phyloP scores from a whole-genome alignment of 2,888 invertebrate species.

The Scaptomyza reducta region DNA sequence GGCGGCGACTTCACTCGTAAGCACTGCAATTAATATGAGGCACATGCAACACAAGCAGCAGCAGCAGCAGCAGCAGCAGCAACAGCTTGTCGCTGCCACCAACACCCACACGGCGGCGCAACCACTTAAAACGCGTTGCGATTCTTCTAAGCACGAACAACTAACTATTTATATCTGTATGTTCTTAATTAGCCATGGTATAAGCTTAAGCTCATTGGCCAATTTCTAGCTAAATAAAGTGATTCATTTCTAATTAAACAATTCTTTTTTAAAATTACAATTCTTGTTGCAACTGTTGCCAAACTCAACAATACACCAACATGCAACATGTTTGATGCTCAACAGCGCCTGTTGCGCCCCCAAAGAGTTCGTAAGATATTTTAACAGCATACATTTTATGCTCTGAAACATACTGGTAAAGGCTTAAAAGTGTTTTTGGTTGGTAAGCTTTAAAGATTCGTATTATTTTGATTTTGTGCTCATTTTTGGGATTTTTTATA shows the following conservation, averaged over 20 bases:
- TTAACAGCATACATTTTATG: no score
- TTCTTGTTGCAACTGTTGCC: slow-evolving; percentile 1
- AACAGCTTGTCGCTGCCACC: slow-evolving; percentile 52
- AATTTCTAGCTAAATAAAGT: neutral
- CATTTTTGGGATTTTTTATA: no score
- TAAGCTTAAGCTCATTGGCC: neutral
- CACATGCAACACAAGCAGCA: slow-evolving; percentile 42
- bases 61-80: slow-evolving; percentile 7
- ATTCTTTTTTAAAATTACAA: slow-evolving; percentile 4
- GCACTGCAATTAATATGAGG: slow-evolving; percentile 68
- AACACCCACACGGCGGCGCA: slow-evolving; percentile 39
- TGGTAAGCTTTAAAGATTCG: no score
- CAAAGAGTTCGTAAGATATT: no score
- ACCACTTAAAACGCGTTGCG: slow-evolving; percentile 13
- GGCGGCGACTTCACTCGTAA: slow-evolving; percentile 55
- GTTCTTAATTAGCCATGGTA: neutral
- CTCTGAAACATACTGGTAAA: no score
- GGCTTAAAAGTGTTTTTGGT: no score
- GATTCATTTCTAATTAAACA: slow-evolving; percentile 1
- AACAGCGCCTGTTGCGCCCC: slow-evolving; percentile 41
- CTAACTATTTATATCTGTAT: neutral
- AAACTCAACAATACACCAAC: slow-evolving; percentile 49
- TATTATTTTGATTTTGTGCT: no score
- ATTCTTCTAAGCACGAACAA: slow-evolving; percentile 9
- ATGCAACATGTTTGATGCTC: slow-evolving; percentile 59